phyloP scores from a whole-genome alignment of 2,888 invertebrate species.

The Acanthococcus lagerstroemiae region DNA sequence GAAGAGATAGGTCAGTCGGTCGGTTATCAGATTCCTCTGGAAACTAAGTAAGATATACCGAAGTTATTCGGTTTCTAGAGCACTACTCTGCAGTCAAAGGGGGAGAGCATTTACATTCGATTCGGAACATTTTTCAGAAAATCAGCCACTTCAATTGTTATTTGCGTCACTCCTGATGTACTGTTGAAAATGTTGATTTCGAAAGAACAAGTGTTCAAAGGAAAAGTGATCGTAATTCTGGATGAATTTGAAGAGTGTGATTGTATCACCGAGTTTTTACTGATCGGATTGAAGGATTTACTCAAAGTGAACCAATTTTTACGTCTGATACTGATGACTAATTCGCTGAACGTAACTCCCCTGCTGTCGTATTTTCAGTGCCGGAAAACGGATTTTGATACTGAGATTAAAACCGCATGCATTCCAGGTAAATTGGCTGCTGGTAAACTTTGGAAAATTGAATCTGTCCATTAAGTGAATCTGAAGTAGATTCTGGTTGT shows the following conservation, averaged over 20 bases:
- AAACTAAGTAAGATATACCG: conserved; percentile 51
- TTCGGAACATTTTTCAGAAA: too few relatives aligned
- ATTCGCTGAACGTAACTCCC: conserved; percentile 3
- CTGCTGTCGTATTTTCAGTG: conserved; percentile 9
- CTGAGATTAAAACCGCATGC: background rate
- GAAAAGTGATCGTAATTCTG: conserved; percentile 13
- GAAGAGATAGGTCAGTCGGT: conserved; percentile 50
- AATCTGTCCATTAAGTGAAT: too few relatives aligned
- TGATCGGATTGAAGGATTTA: conserved; percentile 14
- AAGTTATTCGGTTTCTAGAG: too few relatives aligned
- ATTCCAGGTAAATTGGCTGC: background rate
- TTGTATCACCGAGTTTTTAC: conserved; percentile 11
- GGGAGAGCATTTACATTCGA: too few relatives aligned
- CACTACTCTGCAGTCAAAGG: too few relatives aligned
- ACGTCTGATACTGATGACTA: conserved; percentile 16
- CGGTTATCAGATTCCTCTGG: conserved; percentile 56
- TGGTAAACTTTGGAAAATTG: too few relatives aligned
- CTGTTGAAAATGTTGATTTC: conserved; percentile 18
- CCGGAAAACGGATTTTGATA: conserved; percentile 2
- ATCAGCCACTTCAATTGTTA: conserved; percentile 19
- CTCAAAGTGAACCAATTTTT: conserved; percentile 21
- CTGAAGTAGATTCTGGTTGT: background rate
- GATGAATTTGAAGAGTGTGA: conserved; percentile 20
- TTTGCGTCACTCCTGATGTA: conserved; percentile 21
- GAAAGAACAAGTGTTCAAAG: conserved; percentile 14